Conservation (phyloP, 2,797 vertebrate genomes). For the Amphiprion clarkii region DNA sequence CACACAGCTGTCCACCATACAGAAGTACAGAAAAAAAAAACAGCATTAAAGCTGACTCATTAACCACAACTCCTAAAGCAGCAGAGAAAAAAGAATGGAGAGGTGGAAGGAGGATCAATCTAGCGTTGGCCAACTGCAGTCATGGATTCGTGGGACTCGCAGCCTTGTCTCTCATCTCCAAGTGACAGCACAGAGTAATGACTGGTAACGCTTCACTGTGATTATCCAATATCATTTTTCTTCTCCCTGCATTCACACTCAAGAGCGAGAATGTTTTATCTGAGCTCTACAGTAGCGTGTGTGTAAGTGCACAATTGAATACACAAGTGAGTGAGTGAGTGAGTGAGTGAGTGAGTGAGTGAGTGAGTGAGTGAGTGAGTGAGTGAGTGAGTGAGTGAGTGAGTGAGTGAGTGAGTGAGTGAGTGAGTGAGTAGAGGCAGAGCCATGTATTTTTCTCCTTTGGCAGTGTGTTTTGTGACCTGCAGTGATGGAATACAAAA, state of each 20-base stretch:
- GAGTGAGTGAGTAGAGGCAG: conserved; percentile 29
- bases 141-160: conserved; percentile 45
- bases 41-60: conserved; percentile 38
- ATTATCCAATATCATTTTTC: conserved; percentile 82
- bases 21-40: conserved; percentile 31
- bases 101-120: conserved; percentile 58
- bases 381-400: conserved; percentile 36
- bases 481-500: conserved; percentile 26
- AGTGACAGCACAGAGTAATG: conserved; percentile 80
- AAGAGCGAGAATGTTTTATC: conserved; percentile 73
- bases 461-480: conserved; percentile 34
- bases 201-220: conserved; percentile 76
- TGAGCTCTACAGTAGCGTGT: conserved; percentile 53
- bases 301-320: conserved; percentile 39
- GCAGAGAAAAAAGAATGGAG: conserved; percentile 28
- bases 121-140: conserved; percentile 49
- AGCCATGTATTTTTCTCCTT: conserved; percentile 40
- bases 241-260: conserved; percentile 83
- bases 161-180: conserved; percentile 69
- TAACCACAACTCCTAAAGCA: conserved; percentile 39
- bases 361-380: conserved; percentile 32
- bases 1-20: conserved; percentile 41
- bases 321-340: conserved; percentile 45
- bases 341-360: conserved; percentile 43
- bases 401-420: conserved; percentile 50